These are phyloP conservation scores for Cremastinae sp. DNA, from an alignment of 2,888 invertebrate species.

Conservation along the genomic window DNA sequence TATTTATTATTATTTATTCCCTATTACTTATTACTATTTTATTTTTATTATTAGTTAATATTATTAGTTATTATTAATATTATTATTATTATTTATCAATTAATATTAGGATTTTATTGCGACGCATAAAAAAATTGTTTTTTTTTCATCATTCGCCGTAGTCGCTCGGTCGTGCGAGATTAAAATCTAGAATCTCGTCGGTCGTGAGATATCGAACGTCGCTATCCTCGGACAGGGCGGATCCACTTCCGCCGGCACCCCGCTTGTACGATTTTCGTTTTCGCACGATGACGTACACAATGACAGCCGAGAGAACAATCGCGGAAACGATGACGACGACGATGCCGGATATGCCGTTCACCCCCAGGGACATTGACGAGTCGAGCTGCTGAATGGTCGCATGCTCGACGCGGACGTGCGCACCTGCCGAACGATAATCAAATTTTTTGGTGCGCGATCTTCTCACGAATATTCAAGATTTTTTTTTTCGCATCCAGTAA, in stretches of 20 bases:
- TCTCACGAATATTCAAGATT: too few relatives aligned
- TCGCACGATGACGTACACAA: conserved; percentile 63
- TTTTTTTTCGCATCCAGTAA: too few relatives aligned
- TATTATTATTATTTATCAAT: conserved; percentile 1
- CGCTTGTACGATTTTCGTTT: conserved; percentile 70
- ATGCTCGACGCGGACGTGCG: conserved; percentile 52
- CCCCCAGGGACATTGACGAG: conserved; percentile 45
- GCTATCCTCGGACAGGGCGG: conserved; percentile 80
- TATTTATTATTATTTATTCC: background rate
- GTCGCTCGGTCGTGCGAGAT: conserved; percentile 77
- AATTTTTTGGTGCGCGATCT: too few relatives aligned
- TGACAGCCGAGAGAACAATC: conserved; percentile 65
- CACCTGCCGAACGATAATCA: conserved; percentile 42
- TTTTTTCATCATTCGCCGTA: conserved; percentile 65
- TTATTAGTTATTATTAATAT: conserved; percentile 18
- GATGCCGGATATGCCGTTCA: conserved; percentile 56
- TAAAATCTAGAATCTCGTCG: conserved; percentile 83
- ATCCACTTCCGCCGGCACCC: conserved; percentile 66
- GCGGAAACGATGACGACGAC: conserved; percentile 69
- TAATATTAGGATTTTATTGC: background rate
- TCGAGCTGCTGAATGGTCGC: conserved; percentile 52
- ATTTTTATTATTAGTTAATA: conserved; percentile 3
- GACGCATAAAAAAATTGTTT: background rate
- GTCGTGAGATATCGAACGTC: conserved; percentile 83
- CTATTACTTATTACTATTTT: background rate